Evolutionary conservation across 2,888 invertebrate species (phyloP), one percentile per base, ranked within the genome.

Genomic region (Drosophila testacea): DNA sequence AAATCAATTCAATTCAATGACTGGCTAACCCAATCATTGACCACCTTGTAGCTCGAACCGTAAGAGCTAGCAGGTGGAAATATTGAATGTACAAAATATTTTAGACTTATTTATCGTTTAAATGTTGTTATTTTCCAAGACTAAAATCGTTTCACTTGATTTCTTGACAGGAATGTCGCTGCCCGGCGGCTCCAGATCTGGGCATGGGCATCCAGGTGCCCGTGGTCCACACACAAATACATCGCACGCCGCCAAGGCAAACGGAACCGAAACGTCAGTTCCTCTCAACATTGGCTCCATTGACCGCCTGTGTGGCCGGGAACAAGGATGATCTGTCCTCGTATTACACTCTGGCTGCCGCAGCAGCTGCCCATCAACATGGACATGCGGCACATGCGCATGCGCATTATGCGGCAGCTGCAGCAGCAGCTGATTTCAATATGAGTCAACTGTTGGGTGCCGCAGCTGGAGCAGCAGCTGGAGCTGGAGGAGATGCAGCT

Each of bases 221-320:
- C 39, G 92, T 93, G 28, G 92, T 93, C n/a, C 93, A 93, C 59
- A 92, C 90, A 16, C 93, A 90, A 85, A 91, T 90, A 74, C 92
- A 85, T 84, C 93, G 71, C 77, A 93, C 74, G 62, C 93, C 73
- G 91, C 92, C 92, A n/a, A 90, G 94, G 1, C 93, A 94, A 63
- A 85, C 93, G 1, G 96, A 96, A 83, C 94, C 95, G 0, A 94
- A 96, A 46, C 94, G 96, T 63, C 97, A 96, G 92, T 96, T 97
- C 91, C 92, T 97, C 28, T 95, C 96, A 0, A 96, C 96, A 0
- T 91, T 97, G 64, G 96, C 96, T 0, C 96, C 97, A 0, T 92
- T 96, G 44, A 96, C 96, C 1, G 95, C 96, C 2, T 97, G 97
- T 87, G 96, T 96, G 9, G 94, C 95, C 0, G 94, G 95, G 0